Conservation (phyloP, 2,888 invertebrate genomes). For the Sinohyriopsis cumingii region DNA sequence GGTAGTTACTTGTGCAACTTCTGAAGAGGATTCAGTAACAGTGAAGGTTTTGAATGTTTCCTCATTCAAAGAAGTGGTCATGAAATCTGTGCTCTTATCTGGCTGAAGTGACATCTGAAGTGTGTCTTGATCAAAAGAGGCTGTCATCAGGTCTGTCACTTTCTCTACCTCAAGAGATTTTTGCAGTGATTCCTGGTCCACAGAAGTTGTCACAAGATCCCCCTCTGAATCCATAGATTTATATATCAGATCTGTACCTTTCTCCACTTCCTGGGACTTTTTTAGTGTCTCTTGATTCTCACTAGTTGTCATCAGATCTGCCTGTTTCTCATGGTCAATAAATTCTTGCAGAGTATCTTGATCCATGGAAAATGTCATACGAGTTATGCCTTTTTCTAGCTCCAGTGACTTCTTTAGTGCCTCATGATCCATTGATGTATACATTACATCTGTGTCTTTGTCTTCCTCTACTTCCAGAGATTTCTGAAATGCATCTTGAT, state of each 20-base stretch:
- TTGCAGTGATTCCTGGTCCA: conserved; percentile 31
- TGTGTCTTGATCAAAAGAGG: too few relatives aligned
- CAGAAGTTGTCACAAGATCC: conserved; percentile 8
- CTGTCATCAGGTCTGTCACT: conserved; percentile 6
- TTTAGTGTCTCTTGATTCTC: conserved; percentile 1
- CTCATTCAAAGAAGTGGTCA: conserved; percentile 29
- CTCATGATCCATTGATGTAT: conserved; percentile 23
- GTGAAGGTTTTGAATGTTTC: too few relatives aligned
- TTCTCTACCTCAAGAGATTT: conserved; percentile 37
- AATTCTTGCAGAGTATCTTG: conserved; percentile 29
- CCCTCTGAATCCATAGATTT: conserved; percentile 6
- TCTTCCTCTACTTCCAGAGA: conserved; percentile 5
- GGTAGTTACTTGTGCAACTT: too few relatives aligned
- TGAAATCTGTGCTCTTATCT: conserved; percentile 21
- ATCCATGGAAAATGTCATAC: conserved; percentile 37
- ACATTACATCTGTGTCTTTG: conserved; percentile 16
- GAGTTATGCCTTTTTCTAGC: conserved; percentile 18
- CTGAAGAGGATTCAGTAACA: too few relatives aligned
- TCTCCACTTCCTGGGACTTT: not conserved
- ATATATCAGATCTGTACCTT: conserved; percentile 1
- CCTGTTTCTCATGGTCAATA: conserved; percentile 1
- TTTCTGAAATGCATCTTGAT: conserved; percentile 13
- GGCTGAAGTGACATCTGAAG: conserved; percentile 16
- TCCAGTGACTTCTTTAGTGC: conserved; percentile 19
- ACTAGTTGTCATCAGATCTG: conserved; percentile 4